Conservation (phyloP, 2,113 vertebrate genomes). For the Aythya baeri region DNA sequence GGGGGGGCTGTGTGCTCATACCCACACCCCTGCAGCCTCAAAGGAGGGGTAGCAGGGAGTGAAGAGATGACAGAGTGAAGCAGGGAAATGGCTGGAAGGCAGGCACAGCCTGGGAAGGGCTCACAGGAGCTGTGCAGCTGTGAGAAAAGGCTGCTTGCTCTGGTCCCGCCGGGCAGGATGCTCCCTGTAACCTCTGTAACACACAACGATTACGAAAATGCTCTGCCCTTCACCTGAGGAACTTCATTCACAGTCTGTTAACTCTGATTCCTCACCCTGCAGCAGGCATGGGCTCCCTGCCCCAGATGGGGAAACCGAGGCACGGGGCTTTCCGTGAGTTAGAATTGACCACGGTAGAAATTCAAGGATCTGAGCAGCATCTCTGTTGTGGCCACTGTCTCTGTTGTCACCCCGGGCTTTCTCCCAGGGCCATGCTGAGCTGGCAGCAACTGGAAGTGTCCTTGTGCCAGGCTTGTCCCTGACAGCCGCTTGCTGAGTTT, state of each 20-base stretch:
- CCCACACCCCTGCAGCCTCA: not conserved
- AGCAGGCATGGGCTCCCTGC: not conserved
- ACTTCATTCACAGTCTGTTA: not conserved
- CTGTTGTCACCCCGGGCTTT: fast-evolving
- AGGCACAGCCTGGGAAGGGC: too few species aligned
- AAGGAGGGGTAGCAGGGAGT: not conserved
- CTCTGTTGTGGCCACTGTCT: not conserved
- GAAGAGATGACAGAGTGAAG: not conserved
- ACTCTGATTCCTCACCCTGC: not conserved
- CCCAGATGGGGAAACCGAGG: not conserved
- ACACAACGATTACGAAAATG: not conserved
- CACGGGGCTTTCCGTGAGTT: fast-evolving
- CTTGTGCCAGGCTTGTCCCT: not conserved
- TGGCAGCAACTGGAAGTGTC: fast-evolving
- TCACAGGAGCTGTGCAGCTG: not conserved
- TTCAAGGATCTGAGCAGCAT: not conserved
- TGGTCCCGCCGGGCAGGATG: fast-evolving
- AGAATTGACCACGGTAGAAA: fast-evolving
- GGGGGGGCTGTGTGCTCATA: not conserved
- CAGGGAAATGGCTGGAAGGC: not conserved
- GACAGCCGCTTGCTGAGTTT: not conserved
- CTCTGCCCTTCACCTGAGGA: not conserved
- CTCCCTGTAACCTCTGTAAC: fast-evolving
- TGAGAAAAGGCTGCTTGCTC: not conserved
- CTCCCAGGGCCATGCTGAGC: fast-evolving